Evolutionary conservation across 2,888 invertebrate genomes (phyloP).

Genomic region (Eupithecia exiguata): DNA sequence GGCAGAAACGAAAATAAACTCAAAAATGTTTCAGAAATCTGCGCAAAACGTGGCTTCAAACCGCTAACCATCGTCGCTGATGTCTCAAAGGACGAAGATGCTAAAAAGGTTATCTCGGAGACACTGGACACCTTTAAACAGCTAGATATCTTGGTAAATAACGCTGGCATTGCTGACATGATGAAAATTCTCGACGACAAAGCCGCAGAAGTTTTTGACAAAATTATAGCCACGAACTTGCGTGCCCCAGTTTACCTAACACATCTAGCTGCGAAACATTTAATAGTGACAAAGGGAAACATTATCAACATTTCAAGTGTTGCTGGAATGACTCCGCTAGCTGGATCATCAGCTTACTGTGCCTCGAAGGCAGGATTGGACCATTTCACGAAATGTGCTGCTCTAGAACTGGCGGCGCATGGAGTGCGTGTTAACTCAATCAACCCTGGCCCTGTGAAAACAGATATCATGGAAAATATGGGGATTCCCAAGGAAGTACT

Average conservation of each 20-base stretch:
- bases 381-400: constrained; percentile 92
- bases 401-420: constrained; percentile 89
- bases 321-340: constrained; percentile 31
- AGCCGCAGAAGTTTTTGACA: constrained; percentile 47
- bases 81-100: constrained; percentile 48
- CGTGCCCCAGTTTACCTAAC: constrained; percentile 49
- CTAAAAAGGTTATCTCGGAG: constrained; percentile 43
- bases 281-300: constrained; percentile 48
- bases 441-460: constrained; percentile 91
- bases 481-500: neutral
- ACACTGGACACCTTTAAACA: constrained; percentile 46
- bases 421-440: constrained; percentile 92
- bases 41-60: constrained; percentile 36
- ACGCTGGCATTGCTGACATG: constrained; percentile 43
- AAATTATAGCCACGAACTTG: constrained; percentile 50
- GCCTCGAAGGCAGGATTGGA: constrained; percentile 82
- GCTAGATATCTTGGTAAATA: constrained; percentile 53
- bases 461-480: neutral
- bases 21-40: constrained; percentile 36
- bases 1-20: constrained; percentile 48
- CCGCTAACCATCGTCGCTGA: constrained; percentile 49
- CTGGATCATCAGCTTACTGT: constrained; percentile 41
- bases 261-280: constrained; percentile 47
- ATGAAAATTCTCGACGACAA: constrained; percentile 29
- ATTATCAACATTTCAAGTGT: constrained; percentile 56